phyloP scores from a whole-genome alignment of 2,797 vertebrate species.

The Sebastes matsubarae region DNA sequence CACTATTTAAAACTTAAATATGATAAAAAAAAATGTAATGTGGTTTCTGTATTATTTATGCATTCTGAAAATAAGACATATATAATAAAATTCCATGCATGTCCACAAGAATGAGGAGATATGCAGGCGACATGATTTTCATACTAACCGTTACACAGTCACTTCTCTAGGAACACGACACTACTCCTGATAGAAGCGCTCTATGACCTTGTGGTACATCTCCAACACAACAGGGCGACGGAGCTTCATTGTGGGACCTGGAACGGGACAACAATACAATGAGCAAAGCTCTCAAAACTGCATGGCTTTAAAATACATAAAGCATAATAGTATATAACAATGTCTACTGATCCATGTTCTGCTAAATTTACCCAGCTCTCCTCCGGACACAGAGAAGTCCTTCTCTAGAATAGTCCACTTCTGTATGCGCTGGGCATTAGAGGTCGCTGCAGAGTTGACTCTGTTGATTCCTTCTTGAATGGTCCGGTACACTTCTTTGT shows the following conservation, averaged over 20 bases:
- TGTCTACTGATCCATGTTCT: not conserved
- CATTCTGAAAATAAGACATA: slow-evolving; percentile 15
- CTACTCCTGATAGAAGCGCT: slow-evolving; percentile 83
- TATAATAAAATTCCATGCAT: slow-evolving; percentile 10
- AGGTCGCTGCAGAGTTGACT: slow-evolving; percentile 82
- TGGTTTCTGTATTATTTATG: slow-evolving; percentile 11
- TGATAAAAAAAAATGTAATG: not conserved
- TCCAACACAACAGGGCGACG: slow-evolving; percentile 82
- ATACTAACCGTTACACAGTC: not conserved
- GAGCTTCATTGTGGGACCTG: slow-evolving; percentile 92
- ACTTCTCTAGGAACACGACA: not conserved
- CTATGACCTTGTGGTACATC: slow-evolving; percentile 84
- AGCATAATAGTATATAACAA: not conserved
- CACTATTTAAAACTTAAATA: slow-evolving; percentile 23
- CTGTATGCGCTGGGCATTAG: slow-evolving; percentile 86
- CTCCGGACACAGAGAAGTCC: slow-evolving; percentile 90
- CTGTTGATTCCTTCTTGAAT: slow-evolving; percentile 86
- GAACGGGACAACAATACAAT: slow-evolving; percentile 30
- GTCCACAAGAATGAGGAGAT: not conserved
- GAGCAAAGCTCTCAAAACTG: not conserved
- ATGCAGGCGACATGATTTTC: not conserved
- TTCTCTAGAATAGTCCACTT: slow-evolving; percentile 87
- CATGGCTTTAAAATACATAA: not conserved
- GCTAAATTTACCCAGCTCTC: slow-evolving; percentile 86
- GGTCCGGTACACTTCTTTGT: slow-evolving; percentile 78